Percentiles rank a stretch among this genome's conserved stretches.
Evolutionary conservation across 2,888 invertebrate species (phyloP).

Genomic region (Noctuana brunneofusca): DNA sequence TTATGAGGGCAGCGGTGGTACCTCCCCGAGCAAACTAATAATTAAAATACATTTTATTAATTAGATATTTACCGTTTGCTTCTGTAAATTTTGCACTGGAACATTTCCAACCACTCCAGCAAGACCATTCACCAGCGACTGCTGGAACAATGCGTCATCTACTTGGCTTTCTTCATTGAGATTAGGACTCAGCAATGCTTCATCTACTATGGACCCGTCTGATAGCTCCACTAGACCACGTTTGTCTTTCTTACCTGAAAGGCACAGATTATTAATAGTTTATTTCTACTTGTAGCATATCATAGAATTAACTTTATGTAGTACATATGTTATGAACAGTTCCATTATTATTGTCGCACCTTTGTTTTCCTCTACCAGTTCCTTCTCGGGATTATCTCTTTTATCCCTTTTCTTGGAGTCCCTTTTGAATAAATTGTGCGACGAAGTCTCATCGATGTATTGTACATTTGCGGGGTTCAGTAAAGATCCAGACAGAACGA

Average conservation of each 20-base stretch:
- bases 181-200: slow-evolving; percentile 77
- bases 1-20: no score
- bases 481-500: slow-evolving; percentile 69
- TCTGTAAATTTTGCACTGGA: slow-evolving; percentile 84
- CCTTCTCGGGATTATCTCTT: slow-evolving; percentile 76
- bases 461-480: slow-evolving; percentile 85
- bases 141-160: slow-evolving; percentile 73
- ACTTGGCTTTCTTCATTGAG: slow-evolving; percentile 55
- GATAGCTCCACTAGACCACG: slow-evolving; percentile 85
- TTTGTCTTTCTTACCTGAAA: slow-evolving; percentile 82
- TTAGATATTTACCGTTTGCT: slow-evolving; percentile 71
- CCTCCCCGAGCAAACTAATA: no score
- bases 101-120: slow-evolving; percentile 87
- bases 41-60: neutral
- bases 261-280: slow-evolving; percentile 30
- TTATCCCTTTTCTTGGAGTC: slow-evolving; percentile 72
- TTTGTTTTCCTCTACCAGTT: slow-evolving; percentile 52
- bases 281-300: neutral
- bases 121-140: slow-evolving; percentile 84
- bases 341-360: neutral
- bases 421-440: slow-evolving; percentile 80
- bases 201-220: slow-evolving; percentile 87
- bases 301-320: neutral
- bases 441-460: slow-evolving; percentile 80
- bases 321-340: neutral